These are phyloP conservation scores for Mercenaria mercenaria DNA, from an alignment of 1,140 invertebrate species.

Conservation along the genomic window DNA sequence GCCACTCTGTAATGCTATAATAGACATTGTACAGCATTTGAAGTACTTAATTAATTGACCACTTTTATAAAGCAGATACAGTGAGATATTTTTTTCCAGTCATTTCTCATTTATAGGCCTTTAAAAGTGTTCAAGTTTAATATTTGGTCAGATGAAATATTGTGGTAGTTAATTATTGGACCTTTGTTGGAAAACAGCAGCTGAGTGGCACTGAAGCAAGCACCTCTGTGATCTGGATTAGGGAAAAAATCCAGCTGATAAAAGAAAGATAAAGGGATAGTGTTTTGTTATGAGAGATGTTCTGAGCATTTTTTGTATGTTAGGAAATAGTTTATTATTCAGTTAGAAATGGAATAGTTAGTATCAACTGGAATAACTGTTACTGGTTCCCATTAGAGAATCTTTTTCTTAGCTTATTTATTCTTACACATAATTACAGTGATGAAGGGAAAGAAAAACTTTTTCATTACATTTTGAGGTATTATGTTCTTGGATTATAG, in stretches of 20 bases:
- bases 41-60: too few species aligned
- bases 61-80: too few species aligned
- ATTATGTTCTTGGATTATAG: not conserved
- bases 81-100: too few species aligned
- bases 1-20: too few species aligned
- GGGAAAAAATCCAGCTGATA: not conserved
- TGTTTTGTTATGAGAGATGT: not conserved
- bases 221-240: constrained; percentile 25
- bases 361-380: not conserved
- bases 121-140: not conserved
- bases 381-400: not conserved
- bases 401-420: not conserved
- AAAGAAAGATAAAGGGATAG: not conserved
- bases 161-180: constrained; percentile 28
- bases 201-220: constrained; percentile 24
- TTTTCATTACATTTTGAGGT: not conserved
- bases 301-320: not conserved
- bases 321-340: constrained; percentile 3
- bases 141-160: too few species aligned
- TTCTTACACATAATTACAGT: not conserved
- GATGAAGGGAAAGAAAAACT: not conserved
- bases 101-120: too few species aligned
- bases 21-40: too few species aligned
- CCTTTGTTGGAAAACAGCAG: not conserved
- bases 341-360: not conserved